These are phyloP conservation scores for Lasioglossum pauxillum DNA, from an alignment of 2,888 invertebrate genomes.

Conservation along the genomic window DNA sequence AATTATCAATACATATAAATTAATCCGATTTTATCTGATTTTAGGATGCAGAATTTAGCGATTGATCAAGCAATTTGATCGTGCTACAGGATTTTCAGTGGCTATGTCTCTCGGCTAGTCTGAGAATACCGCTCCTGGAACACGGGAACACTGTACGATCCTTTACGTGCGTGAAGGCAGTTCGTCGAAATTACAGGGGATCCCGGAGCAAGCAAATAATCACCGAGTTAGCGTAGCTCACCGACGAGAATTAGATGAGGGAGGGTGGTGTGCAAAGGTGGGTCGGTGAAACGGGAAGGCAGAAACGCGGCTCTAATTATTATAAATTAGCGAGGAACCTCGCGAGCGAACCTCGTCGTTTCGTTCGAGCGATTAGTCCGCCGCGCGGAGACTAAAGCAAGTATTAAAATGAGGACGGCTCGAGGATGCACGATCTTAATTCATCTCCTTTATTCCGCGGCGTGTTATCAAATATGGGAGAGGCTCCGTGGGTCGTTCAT, in stretches of 20 bases:
- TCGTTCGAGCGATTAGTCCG: constrained; percentile 34
- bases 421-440: constrained; percentile 31
- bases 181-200: constrained; percentile 56
- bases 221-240: constrained; percentile 55
- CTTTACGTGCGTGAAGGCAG: constrained; percentile 48
- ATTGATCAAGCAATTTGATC: not conserved
- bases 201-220: constrained; percentile 48
- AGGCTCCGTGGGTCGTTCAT: not conserved
- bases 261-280: not conserved
- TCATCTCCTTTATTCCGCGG: constrained; percentile 33
- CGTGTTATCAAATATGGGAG: constrained; percentile 28
- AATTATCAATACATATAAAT: no score
- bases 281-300: not conserved
- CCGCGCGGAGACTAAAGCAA: constrained; percentile 10
- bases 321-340: constrained; percentile 50
- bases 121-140: not conserved
- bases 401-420: constrained; percentile 34
- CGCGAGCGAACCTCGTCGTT: constrained; percentile 17
- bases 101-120: not conserved
- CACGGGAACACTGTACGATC: not conserved
- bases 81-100: not conserved
- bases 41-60: not conserved
- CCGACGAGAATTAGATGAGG: constrained; percentile 49
- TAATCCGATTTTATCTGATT: not conserved
- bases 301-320: constrained; percentile 47